These are phyloP conservation scores for Saccostrea glomerata DNA, from an alignment of 1,140 invertebrate species.

Conservation along the genomic window DNA sequence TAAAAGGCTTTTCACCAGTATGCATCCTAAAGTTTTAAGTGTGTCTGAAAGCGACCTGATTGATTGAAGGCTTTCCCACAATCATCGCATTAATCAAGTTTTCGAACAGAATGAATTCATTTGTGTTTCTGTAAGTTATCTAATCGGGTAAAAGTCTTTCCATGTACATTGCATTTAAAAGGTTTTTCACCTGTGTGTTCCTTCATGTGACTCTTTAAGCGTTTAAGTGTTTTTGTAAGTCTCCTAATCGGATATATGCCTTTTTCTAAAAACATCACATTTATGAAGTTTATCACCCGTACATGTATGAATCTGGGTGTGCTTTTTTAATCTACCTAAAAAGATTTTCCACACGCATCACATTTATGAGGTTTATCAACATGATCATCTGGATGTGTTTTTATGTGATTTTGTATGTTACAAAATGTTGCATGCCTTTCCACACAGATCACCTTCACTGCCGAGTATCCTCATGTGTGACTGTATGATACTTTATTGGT, in stretches of 20 bases:
- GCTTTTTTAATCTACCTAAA: neutral
- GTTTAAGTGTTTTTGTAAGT: neutral
- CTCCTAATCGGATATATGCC: neutral
- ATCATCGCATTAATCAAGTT: too few relatives aligned
- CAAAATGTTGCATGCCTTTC: neutral
- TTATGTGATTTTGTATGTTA: neutral
- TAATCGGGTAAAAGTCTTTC: neutral
- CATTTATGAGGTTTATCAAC: neutral
- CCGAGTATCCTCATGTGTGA: too few relatives aligned
- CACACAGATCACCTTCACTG: too few relatives aligned
- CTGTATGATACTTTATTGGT: too few relatives aligned
- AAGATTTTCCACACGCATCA: neutral
- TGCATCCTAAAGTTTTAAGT: too few relatives aligned
- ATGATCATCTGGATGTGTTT: too few relatives aligned
- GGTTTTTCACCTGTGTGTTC: neutral
- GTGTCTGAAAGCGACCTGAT: neutral
- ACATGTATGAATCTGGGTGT: neutral
- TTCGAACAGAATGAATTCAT: neutral
- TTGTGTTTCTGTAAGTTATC: neutral
- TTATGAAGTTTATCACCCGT: neutral
- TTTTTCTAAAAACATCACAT: neutral
- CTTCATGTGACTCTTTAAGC: neutral
- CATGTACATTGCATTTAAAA: neutral
- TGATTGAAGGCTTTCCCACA: too few relatives aligned
- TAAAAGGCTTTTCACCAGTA: neutral